Conservation (phyloP, 2,797 vertebrate genomes). For the Ambastaia sidthimunki region DNA sequence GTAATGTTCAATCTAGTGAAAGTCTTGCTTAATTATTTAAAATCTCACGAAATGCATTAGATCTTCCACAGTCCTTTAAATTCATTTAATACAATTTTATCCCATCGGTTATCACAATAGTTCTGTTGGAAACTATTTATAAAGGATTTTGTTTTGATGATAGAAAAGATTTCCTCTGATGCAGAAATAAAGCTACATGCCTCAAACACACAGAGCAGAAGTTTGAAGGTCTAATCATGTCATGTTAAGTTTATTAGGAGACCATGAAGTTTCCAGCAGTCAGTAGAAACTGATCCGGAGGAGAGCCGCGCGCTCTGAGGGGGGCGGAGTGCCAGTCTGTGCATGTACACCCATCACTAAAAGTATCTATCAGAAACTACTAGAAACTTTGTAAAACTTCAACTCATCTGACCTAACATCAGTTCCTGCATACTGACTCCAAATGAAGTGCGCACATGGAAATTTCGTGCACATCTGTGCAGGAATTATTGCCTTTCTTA, state of each 20-base stretch:
- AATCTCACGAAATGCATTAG: too few relatives aligned
- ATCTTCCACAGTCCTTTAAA: too few relatives aligned
- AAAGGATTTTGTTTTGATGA: too few relatives aligned
- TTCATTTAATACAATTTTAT: too few relatives aligned
- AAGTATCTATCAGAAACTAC: neutral
- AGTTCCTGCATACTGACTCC: neutral
- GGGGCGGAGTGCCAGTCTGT: conserved; percentile 3
- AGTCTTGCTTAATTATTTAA: too few relatives aligned
- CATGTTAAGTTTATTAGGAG: neutral
- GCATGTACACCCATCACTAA: neutral
- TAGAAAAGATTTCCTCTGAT: neutral
- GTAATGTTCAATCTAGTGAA: too few relatives aligned
- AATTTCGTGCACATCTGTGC: neutral
- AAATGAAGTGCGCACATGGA: neutral
- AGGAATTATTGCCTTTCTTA: neutral
- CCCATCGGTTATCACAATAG: too few relatives aligned
- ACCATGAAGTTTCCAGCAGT: neutral
- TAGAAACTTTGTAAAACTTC: neutral
- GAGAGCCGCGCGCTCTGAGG: neutral
- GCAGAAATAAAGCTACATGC: neutral
- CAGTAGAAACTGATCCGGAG: too few relatives aligned
- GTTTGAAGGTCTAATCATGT: neutral
- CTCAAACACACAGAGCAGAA: neutral
- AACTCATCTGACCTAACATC: neutral
- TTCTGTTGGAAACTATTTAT: too few relatives aligned